Base-by-base conservation (phyloP, 2,888 invertebrate species). In the Hyles lineata region DNA sequence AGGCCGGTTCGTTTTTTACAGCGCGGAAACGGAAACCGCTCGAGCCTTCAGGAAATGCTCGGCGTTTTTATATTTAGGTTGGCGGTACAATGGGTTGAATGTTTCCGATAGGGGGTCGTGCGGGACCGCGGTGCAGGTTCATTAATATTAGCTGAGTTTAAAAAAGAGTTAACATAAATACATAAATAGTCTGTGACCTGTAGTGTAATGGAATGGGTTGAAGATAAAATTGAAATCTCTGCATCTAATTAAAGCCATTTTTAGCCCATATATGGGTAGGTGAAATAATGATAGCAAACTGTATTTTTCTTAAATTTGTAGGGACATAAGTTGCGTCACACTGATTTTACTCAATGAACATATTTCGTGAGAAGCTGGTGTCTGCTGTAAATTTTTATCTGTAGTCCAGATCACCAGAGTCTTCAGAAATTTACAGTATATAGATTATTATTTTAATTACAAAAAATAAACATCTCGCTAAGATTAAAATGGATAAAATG, bases 1-100 rank as follows among this genome's bases (percentile, higher is more conserved):
- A 85, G 85, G 81, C 80, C 81, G 86, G 88, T 80, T 86, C 86
- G 89, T 89, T 92, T 91, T 92, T 92, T 92, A 91, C 90, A 87
- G 86, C 89, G 85, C 67, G 93, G 93, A 93, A 92, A 62, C 92
- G 94, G 93, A 93, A 91, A 90, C 89, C 85, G 87, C 90, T 90
- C 88, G 89, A 90, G 90, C 91, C 90, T 93, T 86, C 92, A 91
- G 93, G 94, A 93, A 93, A 92, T 85, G 93, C 90, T 92, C 87
- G 50, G 93, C 93, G 94, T 93, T 94, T 92, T 89, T 86, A 84
- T 83, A 78, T 81, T 84, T 83, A 87, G 83, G 86, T 79, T 80
- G 80, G 83, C 78, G 80, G 77, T 83, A 85, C 83, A 90, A 78
- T 76, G 84, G 81, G 82, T 78, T 79, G 77, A 80, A 23, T 35